phyloP scores from a whole-genome alignment of 2,888 invertebrate genomes.

The Sinotaia quadrata region DNA sequence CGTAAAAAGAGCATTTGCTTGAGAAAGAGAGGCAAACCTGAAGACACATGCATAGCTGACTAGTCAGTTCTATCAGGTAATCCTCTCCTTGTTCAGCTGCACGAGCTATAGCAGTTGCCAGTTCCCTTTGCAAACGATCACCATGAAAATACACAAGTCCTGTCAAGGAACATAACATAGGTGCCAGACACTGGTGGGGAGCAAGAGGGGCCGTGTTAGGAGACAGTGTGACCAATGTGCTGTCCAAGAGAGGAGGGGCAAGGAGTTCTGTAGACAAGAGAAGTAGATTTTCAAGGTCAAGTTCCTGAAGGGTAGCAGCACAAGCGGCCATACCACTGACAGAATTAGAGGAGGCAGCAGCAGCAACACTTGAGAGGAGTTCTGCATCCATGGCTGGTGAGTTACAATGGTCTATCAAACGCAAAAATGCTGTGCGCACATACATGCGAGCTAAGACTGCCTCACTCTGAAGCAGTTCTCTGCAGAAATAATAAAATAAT shows the following conservation, averaged over 20 bases:
- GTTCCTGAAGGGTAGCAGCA: conserved; percentile 65
- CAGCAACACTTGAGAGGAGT: conserved; percentile 63
- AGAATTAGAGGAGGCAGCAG: conserved; percentile 63
- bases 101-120: conserved; percentile 66
- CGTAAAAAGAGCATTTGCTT: not conserved
- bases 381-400: conserved; percentile 66
- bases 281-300: conserved; percentile 72
- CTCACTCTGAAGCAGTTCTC: conserved; percentile 69
- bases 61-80: conserved; percentile 69
- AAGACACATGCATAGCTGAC: conserved; percentile 69
- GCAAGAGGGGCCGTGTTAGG: conserved; percentile 30
- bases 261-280: conserved; percentile 68
- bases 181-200: conserved; percentile 59
- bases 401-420: conserved; percentile 68
- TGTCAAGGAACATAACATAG: conserved; percentile 57
- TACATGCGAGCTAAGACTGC: conserved; percentile 65
- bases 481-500: no score
- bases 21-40: no score
- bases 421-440: conserved; percentile 66
- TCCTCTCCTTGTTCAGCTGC: conserved; percentile 71
- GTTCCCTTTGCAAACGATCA: conserved; percentile 61
- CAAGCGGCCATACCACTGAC: conserved; percentile 65
- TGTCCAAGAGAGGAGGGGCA: conserved; percentile 61
- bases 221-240: conserved; percentile 48
- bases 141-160: conserved; percentile 65